These are phyloP conservation scores for Sigmodon hispidus DNA, from an alignment of 2,113 vertebrate species.

Conservation along the genomic window DNA sequence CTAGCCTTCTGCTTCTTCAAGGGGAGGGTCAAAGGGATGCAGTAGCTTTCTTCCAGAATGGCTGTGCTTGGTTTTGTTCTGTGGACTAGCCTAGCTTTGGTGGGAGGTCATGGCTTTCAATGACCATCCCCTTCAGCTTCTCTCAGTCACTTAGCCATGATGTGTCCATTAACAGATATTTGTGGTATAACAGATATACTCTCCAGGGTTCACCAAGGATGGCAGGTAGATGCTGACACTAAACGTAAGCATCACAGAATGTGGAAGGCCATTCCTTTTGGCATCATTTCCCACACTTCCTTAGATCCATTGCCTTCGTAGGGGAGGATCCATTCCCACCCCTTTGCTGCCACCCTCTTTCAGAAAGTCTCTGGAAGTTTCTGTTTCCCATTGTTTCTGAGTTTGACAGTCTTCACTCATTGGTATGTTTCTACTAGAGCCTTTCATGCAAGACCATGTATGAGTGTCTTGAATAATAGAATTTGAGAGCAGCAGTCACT, in stretches of 20 bases:
- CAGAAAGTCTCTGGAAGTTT: background rate
- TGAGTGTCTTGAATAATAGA: background rate
- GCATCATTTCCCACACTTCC: background rate
- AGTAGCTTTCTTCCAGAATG: background rate
- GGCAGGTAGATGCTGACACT: too few species aligned
- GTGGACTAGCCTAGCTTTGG: background rate
- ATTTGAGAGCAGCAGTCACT: too few species aligned
- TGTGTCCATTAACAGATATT: background rate
- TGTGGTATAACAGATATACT: background rate
- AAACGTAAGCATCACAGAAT: fast-evolving
- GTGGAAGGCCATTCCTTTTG: background rate
- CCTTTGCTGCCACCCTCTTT: fast-evolving
- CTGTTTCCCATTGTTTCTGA: background rate
- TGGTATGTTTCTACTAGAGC: background rate
- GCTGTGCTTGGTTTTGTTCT: background rate
- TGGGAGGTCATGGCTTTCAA: background rate
- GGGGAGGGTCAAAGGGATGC: background rate
- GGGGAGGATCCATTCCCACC: background rate
- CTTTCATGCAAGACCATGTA: too few species aligned
- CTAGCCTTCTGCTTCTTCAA: background rate
- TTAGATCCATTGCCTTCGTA: background rate
- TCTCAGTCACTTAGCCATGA: background rate
- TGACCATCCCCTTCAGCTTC: background rate
- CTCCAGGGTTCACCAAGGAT: fast-evolving
- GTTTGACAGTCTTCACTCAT: background rate